Base-by-base conservation (phyloP, 2,888 invertebrate species). In the Acanthosepion lycidas region DNA sequence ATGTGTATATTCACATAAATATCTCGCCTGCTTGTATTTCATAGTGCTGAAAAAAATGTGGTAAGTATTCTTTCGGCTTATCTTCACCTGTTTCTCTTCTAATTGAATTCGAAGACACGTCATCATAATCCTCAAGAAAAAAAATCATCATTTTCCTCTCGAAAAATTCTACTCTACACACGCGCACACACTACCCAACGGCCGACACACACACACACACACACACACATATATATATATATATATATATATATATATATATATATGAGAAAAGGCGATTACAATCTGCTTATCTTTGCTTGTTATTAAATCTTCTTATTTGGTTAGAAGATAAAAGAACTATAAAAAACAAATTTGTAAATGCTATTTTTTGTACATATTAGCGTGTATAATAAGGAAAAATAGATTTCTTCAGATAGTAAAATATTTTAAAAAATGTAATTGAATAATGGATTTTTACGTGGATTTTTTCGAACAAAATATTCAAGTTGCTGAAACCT, bases 31-130 rank as follows among this genome's bases (percentile, higher is more conserved):
- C 78, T 78, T 78, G n/a, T 78, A 78, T 78, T 78, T 78, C 9
- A 78, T 5, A 78, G 2, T 78, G 78, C 28, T 9, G n/a, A 78
- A 28, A 28, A n/a, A 12, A n/a, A 26, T 23, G 23, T 26, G 64
- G 2, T 23, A 64, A 64, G n/a, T 15, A 15, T 78, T 78, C 18
- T 2, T 8, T 33, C n/a, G 12, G 78, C 33, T 78, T n/a, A 78
- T 78, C 78, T 78, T n/a, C n/a, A 78, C 78, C 78, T 78, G 78
- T 33, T 78, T 33, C n/a, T 78, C 33, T 78, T n/a, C n/a, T 12
- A 78, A 78, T 78, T 78, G n/a, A 78, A 78, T 78, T n/a, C 78
- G n/a, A 78, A 78, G n/a, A 78, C 78, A 78, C 59, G 23, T 78
- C n/a, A 78, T 78, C 78, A 33, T 78, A 78, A 78, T 78, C 78